phyloP scores from a whole-genome alignment of 2,888 invertebrate species.

The Epirrhoe tristata region DNA sequence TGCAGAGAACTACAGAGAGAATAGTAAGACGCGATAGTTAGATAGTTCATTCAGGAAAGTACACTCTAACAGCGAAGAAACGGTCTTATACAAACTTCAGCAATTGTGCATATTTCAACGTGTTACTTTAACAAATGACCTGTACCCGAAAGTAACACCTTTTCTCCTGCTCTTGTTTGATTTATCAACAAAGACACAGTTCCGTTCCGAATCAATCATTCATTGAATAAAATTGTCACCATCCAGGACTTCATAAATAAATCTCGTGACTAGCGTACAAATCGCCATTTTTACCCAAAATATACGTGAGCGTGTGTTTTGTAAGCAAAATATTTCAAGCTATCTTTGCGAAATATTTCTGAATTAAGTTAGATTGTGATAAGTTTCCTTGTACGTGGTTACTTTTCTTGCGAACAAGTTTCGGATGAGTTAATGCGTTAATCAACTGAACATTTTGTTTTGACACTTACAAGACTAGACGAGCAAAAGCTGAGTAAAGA shows the following conservation, averaged over 20 bases:
- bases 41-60: too few relatives aligned
- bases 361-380: neutral
- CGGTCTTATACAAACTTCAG: too few relatives aligned
- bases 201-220: slow-evolving; percentile 52
- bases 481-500: too few relatives aligned
- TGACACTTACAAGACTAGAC: neutral
- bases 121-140: too few relatives aligned
- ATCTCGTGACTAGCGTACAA: slow-evolving; percentile 46
- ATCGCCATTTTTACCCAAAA: slow-evolving; percentile 30
- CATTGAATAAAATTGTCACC: slow-evolving; percentile 54
- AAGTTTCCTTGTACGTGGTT: slow-evolving; percentile 5
- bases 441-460: neutral
- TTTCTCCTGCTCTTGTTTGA: neutral
- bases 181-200: slow-evolving; percentile 24
- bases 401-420: neutral
- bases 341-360: neutral
- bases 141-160: neutral
- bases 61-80: too few relatives aligned
- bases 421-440: neutral
- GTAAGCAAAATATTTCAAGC: slow-evolving; percentile 17
- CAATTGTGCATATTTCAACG: too few relatives aligned
- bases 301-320: slow-evolving; percentile 18
- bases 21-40: too few relatives aligned
- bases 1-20: too few relatives aligned
- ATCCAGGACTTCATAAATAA: slow-evolving; percentile 57